These are phyloP conservation scores for Ptiloglossa arizonensis DNA, from an alignment of 1,140 invertebrate genomes.

Conservation along the genomic window DNA sequence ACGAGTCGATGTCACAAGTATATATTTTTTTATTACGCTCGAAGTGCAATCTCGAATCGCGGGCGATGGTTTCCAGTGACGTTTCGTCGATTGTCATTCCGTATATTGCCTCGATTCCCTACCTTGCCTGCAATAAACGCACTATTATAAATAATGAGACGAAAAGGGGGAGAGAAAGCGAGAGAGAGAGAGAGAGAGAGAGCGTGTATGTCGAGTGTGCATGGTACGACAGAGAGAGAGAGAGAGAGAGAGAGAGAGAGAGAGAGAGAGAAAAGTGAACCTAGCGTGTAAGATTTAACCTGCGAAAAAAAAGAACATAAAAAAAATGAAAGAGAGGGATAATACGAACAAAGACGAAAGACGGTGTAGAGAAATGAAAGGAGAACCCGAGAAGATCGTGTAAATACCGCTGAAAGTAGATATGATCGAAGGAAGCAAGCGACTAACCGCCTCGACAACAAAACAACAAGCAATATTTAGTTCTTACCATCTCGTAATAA, in stretches of 20 bases:
- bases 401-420: constrained; percentile 76
- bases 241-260: constrained; percentile 37
- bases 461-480: constrained; percentile 80
- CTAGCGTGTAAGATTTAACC: constrained; percentile 49
- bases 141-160: constrained; percentile 62
- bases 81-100: constrained; percentile 57
- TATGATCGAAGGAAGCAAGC: constrained; percentile 69
- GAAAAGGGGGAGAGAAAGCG: constrained; percentile 28
- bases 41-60: constrained; percentile 19
- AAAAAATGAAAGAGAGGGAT: constrained; percentile 38
- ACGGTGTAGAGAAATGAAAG: constrained; percentile 34
- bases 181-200: constrained; percentile 32
- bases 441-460: constrained; percentile 74
- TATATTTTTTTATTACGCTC: constrained; percentile 44
- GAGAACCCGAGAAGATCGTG: constrained; percentile 53
- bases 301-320: constrained; percentile 29
- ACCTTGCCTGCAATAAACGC: constrained; percentile 70
- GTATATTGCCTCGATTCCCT: constrained; percentile 69
- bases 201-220: not conserved
- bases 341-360: constrained; percentile 7
- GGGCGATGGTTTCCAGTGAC: constrained; percentile 49
- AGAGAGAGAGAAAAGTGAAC: constrained; percentile 45
- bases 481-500: constrained; percentile 77
- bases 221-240: constrained; percentile 6
- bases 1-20: constrained; percentile 14